Percentiles rank a stretch among this genome's conserved stretches.
Evolutionary conservation across 2,888 invertebrate genomes (phyloP).

Genomic region (Leptinotarsa tumamoca): DNA sequence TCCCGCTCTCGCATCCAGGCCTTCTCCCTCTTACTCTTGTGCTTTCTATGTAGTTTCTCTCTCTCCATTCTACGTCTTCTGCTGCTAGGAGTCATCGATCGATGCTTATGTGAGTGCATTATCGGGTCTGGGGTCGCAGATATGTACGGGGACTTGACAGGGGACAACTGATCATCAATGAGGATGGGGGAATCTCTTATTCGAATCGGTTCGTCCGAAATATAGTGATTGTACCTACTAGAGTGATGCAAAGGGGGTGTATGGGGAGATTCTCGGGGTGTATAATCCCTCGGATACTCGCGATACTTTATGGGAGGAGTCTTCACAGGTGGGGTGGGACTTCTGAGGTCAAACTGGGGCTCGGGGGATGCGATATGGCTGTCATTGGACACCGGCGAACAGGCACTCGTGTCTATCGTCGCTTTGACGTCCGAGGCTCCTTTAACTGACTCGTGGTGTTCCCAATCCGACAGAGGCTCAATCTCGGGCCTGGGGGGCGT

Average conservation of each 20-base stretch:
- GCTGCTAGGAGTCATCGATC: conserved; percentile 60
- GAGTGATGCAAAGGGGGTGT: conserved; percentile 69
- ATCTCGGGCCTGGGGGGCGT: conserved; percentile 51
- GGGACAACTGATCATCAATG: conserved; percentile 54
- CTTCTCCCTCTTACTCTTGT: conserved; percentile 60
- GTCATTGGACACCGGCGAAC: conserved; percentile 66
- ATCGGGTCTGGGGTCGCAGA: conserved; percentile 61
- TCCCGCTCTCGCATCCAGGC: conserved; percentile 66
- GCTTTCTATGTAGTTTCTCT: conserved; percentile 65
- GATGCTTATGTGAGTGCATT: conserved; percentile 53
- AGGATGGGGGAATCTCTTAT: conserved; percentile 57
- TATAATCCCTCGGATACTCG: conserved; percentile 35
- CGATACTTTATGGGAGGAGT: conserved; percentile 38
- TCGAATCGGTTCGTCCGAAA: conserved; percentile 45
- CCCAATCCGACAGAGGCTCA: conserved; percentile 63
- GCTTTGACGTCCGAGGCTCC: conserved; percentile 25
- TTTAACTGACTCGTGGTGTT: conserved; percentile 45
- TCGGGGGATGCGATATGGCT: conserved; percentile 65
- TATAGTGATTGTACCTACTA: conserved; percentile 42
- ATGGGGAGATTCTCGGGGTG: conserved; percentile 74
- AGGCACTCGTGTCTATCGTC: conserved; percentile 61
- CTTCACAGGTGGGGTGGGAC: conserved; percentile 56
- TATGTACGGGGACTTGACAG: conserved; percentile 60
- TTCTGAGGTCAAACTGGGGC: conserved; percentile 50
- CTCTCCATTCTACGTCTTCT: conserved; percentile 62